Percentiles rank a stretch among this genome's conserved stretches.
Evolutionary conservation across 1,140 invertebrate genomes (phyloP).

Genomic region (Drosophila leontia): DNA sequence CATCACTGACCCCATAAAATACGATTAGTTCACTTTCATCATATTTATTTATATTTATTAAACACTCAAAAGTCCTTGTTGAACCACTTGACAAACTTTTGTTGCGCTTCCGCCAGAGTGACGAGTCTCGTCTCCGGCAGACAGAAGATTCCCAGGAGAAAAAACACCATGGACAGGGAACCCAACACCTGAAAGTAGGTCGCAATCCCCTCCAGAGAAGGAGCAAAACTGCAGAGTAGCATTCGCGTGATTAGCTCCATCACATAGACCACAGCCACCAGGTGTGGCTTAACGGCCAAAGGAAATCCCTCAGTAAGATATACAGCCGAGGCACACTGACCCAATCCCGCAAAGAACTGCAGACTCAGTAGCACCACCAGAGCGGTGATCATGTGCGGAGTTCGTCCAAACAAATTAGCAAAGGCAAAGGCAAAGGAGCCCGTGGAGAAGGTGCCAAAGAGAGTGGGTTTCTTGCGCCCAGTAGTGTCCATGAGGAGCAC

Average conservation of each 20-base stretch:
- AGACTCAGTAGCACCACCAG: slow-evolving; percentile 58
- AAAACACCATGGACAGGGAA: slow-evolving; percentile 55
- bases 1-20: neutral
- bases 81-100: slow-evolving; percentile 66
- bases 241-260: slow-evolving; percentile 56
- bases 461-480: slow-evolving; percentile 66
- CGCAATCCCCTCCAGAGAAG: slow-evolving; percentile 9
- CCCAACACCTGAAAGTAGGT: slow-evolving; percentile 64
- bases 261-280: slow-evolving; percentile 59
- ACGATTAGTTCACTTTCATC: neutral
- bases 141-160: slow-evolving; percentile 63
- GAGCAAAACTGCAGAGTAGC: slow-evolving; percentile 43
- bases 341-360: slow-evolving; percentile 64
- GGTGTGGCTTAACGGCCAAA: slow-evolving; percentile 59
- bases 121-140: slow-evolving; percentile 67
- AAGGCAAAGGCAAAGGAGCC: slow-evolving; percentile 62
- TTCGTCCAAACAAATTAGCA: slow-evolving; percentile 43
- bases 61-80: slow-evolving; percentile 64
- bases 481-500: slow-evolving; percentile 60
- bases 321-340: slow-evolving; percentile 59
- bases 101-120: slow-evolving; percentile 59
- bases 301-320: slow-evolving; percentile 79
- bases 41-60: neutral
- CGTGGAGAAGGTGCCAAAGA: slow-evolving; percentile 60
- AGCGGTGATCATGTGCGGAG: slow-evolving; percentile 42